phyloP scores from a whole-genome alignment of 2,888 invertebrate genomes.

The Apeira syringaria region DNA sequence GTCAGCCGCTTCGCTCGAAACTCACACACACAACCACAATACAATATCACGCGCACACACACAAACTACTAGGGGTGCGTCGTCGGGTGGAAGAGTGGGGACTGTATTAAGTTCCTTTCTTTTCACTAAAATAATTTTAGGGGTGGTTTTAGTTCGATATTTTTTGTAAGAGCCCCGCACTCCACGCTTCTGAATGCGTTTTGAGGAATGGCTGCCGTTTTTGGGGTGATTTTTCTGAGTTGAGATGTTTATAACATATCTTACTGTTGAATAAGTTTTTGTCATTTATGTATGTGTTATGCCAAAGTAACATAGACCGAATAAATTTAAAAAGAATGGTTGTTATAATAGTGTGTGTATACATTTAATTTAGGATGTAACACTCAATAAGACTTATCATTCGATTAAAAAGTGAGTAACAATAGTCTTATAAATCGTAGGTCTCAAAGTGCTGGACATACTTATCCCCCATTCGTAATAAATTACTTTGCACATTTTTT shows the following conservation, averaged over 20 bases:
- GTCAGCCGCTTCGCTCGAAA: constrained; percentile 67
- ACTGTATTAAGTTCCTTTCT: constrained; percentile 84
- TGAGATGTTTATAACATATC: constrained; percentile 52
- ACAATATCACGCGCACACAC: constrained; percentile 38
- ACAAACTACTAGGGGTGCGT: constrained; percentile 65
- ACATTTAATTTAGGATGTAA: too few species aligned
- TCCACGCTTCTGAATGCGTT: constrained; percentile 62
- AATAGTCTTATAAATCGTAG: too few species aligned
- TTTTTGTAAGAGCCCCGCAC: constrained; percentile 66
- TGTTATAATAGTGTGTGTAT: too few species aligned
- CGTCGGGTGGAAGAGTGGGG: constrained; percentile 73
- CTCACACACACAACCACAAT: constrained; percentile 61
- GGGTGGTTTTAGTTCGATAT: constrained; percentile 82
- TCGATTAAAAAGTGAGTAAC: too few species aligned
- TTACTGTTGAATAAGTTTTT: constrained; percentile 30
- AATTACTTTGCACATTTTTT: too few species aligned
- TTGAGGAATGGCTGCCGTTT: constrained; percentile 70
- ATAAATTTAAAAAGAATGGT: too few species aligned
- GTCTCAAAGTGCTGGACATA: too few species aligned
- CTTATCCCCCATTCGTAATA: too few species aligned
- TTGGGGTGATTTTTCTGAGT: constrained; percentile 50
- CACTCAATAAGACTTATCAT: too few species aligned
- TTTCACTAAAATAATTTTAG: constrained; percentile 84
- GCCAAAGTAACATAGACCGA: too few species aligned
- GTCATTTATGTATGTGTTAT: too few species aligned